phyloP scores from a whole-genome alignment of 2,113 vertebrate species.

The Sinocyclocheilus maitianheensis region DNA sequence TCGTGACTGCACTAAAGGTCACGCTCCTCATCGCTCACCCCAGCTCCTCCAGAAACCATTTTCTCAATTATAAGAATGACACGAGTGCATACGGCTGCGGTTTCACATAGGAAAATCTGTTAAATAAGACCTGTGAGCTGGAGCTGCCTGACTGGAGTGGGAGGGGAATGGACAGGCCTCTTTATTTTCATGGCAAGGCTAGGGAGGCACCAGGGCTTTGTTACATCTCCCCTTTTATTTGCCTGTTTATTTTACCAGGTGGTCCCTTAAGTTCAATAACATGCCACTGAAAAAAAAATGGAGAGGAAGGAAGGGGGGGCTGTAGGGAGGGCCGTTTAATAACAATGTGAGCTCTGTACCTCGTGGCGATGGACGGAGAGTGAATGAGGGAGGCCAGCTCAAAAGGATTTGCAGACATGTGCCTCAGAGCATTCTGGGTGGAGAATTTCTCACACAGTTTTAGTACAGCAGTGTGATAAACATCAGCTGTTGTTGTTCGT shows the following conservation, averaged over 20 bases:
- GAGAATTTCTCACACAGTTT: conserved; percentile 37
- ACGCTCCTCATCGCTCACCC: conserved; percentile 48
- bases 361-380: conserved; percentile 4
- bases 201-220: not conserved
- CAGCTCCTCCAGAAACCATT: conserved; percentile 54
- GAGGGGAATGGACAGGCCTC: not conserved
- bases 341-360: conserved; percentile 57
- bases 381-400: not conserved
- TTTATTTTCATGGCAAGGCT: not conserved
- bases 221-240: conserved; percentile 54
- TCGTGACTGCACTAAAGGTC: conserved; percentile 42
- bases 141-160: not conserved
- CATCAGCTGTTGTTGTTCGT: conserved; percentile 29
- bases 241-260: conserved; percentile 60
- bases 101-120: conserved; percentile 24
- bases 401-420: conserved; percentile 16
- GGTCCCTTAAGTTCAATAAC: conserved; percentile 47
- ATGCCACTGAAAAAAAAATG: conserved; percentile 40
- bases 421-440: conserved; percentile 36
- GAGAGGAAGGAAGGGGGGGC: not conserved
- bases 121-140: not conserved
- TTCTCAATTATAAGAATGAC: conserved; percentile 62
- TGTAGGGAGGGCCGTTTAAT: conserved; percentile 34
- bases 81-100: conserved; percentile 48
- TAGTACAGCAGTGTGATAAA: conserved; percentile 38